Base-by-base conservation (phyloP, 2,888 invertebrate genomes). In the Drosophila meridiana region DNA sequence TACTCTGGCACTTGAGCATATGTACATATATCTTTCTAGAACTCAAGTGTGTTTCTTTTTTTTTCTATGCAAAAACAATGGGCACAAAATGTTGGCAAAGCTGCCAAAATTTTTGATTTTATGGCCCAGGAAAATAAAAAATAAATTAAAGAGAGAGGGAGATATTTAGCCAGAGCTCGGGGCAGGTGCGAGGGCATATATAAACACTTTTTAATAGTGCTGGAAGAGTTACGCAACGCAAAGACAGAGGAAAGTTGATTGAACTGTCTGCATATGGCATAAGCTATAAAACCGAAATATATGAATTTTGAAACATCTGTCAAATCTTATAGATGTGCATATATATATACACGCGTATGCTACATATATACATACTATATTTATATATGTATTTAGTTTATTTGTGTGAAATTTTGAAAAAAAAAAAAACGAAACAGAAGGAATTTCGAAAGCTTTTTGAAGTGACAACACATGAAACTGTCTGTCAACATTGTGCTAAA, bases 21-120 rank as follows among this genome's bases (percentile, higher is more conserved):
- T 30, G 4, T 32, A 48, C n/a, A 14, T n/a, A 9, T 52, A 26
- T 34, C 2, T 52, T 36, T 52, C 52, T 36, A 52, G 34, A 52
- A 52, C n/a, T 55, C 40, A 55, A 55, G 40, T n/a, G 38, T 55
- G 8, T 55, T 55, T 28, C 9, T 4, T 26, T 57, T 4, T 11
- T 30, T 57, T 48, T 40, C 56, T 59, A 36, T 45, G 48, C 36
- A 61, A 65, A 81, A 61, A 78, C 67, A 81, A 77, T 77, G 79
- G 45, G 61, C 48, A 63, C 56, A 78, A 52, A 48, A 38, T 62
- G 68, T 79, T 82, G 78, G 82, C 77, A 71, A 52, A 77, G 64
- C 40, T 76, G 76, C 76, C 76, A 75, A 77, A 30, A 76, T 32
- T 55, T 71, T 42, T 53, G 26, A 57, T 40, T 55, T 57, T 40